Conservation (phyloP, 2,797 vertebrate species). For the Ispidina lecontei region DNA sequence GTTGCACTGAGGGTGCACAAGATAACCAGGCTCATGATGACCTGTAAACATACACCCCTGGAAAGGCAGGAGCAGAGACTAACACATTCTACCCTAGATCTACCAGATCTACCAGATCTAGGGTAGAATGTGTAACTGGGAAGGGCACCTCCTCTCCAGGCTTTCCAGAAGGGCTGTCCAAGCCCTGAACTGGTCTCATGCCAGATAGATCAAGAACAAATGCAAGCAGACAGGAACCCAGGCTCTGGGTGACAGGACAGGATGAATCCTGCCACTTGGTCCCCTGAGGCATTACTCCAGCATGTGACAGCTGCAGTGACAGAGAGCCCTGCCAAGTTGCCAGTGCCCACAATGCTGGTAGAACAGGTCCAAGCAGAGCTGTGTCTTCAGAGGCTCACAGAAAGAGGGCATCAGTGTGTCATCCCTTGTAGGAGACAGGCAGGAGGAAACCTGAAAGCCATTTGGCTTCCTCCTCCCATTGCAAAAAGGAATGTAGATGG, state of each 20-base stretch:
- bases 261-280: background rate
- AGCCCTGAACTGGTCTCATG: background rate
- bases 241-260: background rate
- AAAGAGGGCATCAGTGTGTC: background rate
- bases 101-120: background rate
- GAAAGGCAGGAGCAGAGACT: background rate
- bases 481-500: background rate
- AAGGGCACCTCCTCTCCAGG: background rate
- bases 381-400: background rate
- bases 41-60: background rate
- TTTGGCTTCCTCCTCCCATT: background rate
- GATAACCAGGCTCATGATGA: background rate
- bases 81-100: no score
- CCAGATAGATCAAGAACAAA: background rate
- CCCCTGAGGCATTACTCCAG: background rate
- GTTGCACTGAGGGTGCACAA: rapidly evolving
- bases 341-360: background rate
- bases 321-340: background rate
- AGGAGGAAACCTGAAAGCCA: rapidly evolving
- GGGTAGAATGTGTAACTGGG: background rate
- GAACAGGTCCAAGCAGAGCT: background rate
- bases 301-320: rapidly evolving
- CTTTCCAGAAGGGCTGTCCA: background rate
- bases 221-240: rapidly evolving
- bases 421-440: background rate